Percentiles rank a stretch among this genome's conserved stretches.
phyloP scores from a whole-genome alignment of 2,888 invertebrate genomes.

The Drosophila koepferae region DNA sequence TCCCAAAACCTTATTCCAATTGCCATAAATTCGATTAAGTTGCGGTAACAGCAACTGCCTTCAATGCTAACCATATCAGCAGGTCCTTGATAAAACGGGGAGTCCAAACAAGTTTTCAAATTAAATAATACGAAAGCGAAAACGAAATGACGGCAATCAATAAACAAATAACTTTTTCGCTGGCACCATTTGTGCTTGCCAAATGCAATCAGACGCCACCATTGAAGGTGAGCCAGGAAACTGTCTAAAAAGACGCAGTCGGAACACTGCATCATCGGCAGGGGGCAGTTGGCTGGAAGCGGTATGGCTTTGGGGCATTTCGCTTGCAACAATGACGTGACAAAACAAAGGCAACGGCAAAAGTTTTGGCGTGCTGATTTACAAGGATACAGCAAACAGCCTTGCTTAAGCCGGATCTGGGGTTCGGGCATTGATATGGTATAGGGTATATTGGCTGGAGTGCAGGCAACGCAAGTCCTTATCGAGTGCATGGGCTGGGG shows the following conservation, averaged over 20 bases:
- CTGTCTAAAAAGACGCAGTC: slow-evolving; percentile 44
- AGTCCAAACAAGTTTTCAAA: slow-evolving; percentile 43
- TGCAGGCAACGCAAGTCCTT: slow-evolving; percentile 9
- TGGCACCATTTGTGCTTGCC: slow-evolving; percentile 59
- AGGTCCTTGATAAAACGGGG: slow-evolving; percentile 44
- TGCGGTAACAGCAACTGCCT: slow-evolving; percentile 35
- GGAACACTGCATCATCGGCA: slow-evolving; percentile 48
- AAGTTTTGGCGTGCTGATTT: slow-evolving; percentile 73
- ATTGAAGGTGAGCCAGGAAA: slow-evolving; percentile 54
- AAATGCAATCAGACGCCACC: slow-evolving; percentile 39
- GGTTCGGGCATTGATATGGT: slow-evolving; percentile 37
- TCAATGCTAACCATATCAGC: slow-evolving; percentile 33
- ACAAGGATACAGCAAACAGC: slow-evolving; percentile 69
- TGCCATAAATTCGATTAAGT: slow-evolving; percentile 25
- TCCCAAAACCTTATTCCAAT: slow-evolving; percentile 28
- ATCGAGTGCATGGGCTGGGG: slow-evolving; percentile 26
- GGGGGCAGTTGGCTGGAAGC: neutral
- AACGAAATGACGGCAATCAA: slow-evolving; percentile 71
- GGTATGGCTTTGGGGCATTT: slow-evolving; percentile 17
- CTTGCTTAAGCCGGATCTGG: slow-evolving; percentile 30
- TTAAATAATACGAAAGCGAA: slow-evolving; percentile 53
- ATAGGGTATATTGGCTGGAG: slow-evolving; percentile 11
- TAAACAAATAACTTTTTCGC: slow-evolving; percentile 72
- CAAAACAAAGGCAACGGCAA: slow-evolving; percentile 64
- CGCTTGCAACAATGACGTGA: slow-evolving; percentile 66